Evolutionary conservation across 2,797 vertebrate genomes (phyloP), one percentile per base, ranked within the genome.

Genomic region (Adrianichthys oophorus): DNA sequence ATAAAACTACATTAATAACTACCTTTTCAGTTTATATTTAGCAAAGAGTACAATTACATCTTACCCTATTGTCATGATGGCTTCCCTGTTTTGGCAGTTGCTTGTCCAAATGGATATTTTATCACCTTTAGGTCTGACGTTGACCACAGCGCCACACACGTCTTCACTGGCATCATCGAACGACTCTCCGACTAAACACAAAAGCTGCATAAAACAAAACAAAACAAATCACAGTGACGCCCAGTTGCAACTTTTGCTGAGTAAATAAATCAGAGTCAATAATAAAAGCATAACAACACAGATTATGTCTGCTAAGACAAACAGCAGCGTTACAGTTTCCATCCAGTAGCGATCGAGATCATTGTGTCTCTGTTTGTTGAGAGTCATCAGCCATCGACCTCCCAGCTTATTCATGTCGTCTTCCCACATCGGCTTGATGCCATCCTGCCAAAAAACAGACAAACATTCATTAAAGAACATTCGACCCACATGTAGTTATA

Each of bases 351-450:
- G 90, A 72, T 94, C 93, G 1, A 94, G 88, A 80, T 93, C 92
- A 44, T 93, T 93, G 79, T 94, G 93, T 84, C 93, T 88, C 85
- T 94, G 93, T 80, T 92, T 93, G 70, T 76, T 90, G 52, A 94
- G 92, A 47, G 93, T 93, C 87, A 94, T 93, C 74, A 94, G 78
- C 93, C 93, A 94, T 80, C 93, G 88, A 58, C 93, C 93, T 7
- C 93, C 93, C 4, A 92, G 84, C 73, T 94, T 93, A 85, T 94
- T 94, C 85, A 91, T 85, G 65, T 93, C 93, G 24, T 94, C 93
- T 74, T 94, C 93, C 93, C 93, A 94, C 93, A 94, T 94, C 0
- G 93, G 93, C 73, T 93, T 93, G 62, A 94, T 93, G 8, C 92
- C 93, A 77, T 94, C 93, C 93, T 94, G 62, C 1, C 3, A 37